phyloP scores from a whole-genome alignment of 2,113 vertebrate species.

The Phaethon lepturus region DNA sequence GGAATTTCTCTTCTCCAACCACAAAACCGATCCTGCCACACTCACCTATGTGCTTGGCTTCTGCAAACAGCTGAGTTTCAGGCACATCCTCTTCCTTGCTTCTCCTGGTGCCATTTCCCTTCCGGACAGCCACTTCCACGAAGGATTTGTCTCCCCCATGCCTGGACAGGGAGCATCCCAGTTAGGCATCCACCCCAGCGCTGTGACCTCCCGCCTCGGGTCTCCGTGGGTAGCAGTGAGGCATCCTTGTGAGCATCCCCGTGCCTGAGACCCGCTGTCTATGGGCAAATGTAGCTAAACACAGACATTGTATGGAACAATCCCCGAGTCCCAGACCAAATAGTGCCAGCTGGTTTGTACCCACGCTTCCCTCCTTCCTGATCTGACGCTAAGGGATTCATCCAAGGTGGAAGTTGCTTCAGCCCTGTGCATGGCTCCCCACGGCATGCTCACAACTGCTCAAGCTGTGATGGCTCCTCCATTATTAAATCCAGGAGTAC shows the following conservation, averaged over 20 bases:
- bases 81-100: rapidly evolving
- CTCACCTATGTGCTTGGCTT: neutral
- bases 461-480: neutral
- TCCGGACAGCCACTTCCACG: neutral
- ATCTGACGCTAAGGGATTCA: neutral
- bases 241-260: neutral
- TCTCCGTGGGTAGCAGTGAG: neutral
- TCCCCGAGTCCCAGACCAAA: neutral
- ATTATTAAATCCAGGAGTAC: neutral
- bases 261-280: rapidly evolving
- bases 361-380: neutral
- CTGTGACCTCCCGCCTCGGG: neutral
- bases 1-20: neutral
- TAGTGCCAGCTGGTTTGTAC: neutral
- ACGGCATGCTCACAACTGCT: neutral
- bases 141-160: neutral
- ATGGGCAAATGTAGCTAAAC: neutral
- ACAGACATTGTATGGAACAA: neutral
- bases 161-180: neutral
- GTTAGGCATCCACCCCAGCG: neutral
- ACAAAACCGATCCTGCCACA: neutral
- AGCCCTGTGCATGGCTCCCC: rapidly evolving
- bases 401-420: neutral
- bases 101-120: neutral
- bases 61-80: neutral